phyloP scores from a whole-genome alignment of 2,113 vertebrate genomes.

The Nymphicus hollandicus region DNA sequence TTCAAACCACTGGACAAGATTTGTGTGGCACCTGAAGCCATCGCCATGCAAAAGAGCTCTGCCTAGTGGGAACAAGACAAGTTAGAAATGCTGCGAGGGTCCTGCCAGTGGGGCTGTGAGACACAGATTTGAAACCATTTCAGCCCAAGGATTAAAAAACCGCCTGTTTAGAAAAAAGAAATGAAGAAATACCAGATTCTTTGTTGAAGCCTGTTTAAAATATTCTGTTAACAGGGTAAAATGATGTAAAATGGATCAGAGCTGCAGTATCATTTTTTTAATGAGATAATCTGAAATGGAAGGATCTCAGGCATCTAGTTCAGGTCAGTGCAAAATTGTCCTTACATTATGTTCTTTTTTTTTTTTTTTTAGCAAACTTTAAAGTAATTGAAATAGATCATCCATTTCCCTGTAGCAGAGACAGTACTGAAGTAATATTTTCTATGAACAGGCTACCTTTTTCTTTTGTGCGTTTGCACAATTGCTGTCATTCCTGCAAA shows the following conservation, averaged over 20 bases:
- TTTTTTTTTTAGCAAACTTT: background rate
- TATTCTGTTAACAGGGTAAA: background rate
- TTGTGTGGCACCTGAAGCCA: background rate
- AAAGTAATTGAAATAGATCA: background rate
- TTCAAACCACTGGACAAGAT: fast-evolving
- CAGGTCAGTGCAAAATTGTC: conserved; percentile 2
- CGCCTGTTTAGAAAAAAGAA: fast-evolving
- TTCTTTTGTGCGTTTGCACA: background rate
- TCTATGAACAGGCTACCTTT: background rate
- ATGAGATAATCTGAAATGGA: background rate
- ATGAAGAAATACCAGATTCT: background rate
- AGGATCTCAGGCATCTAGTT: background rate
- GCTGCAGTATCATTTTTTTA: background rate
- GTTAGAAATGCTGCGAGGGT: background rate
- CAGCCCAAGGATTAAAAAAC: background rate
- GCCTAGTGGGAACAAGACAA: background rate
- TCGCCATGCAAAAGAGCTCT: background rate
- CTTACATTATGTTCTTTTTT: background rate
- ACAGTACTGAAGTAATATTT: background rate
- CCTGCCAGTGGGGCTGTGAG: background rate
- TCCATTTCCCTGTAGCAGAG: background rate
- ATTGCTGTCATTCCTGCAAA: background rate
- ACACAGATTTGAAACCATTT: background rate
- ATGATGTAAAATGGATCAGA: background rate
- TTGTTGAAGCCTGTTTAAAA: background rate